Conservation (phyloP, 2,113 vertebrate species). For the Poeciliopsis retropinna region DNA sequence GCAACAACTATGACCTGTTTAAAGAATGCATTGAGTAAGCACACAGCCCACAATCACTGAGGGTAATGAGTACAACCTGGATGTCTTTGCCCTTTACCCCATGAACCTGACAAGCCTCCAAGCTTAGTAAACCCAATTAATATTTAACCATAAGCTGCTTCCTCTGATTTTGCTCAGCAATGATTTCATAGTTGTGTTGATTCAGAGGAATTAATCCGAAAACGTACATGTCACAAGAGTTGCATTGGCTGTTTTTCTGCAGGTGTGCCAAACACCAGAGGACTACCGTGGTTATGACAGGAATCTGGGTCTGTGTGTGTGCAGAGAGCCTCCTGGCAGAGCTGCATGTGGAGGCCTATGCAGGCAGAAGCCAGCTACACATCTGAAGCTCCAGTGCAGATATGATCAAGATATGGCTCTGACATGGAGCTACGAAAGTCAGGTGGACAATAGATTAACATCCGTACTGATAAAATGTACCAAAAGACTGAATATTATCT, state of each 20-base stretch:
- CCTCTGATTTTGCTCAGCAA: conserved; percentile 6
- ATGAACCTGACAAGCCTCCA: conserved; percentile 37
- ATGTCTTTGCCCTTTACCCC: conserved; percentile 54
- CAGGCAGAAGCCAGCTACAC: conserved; percentile 39
- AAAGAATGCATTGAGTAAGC: conserved; percentile 36
- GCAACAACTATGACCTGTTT: conserved; percentile 34
- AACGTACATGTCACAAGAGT: not conserved
- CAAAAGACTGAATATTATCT: not conserved
- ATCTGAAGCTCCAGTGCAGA: conserved; percentile 78
- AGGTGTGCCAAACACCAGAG: conserved; percentile 84
- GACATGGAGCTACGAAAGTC: conserved; percentile 61
- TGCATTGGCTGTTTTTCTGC: conserved; percentile 11
- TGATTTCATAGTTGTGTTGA: conserved; percentile 7
- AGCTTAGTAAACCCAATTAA: conserved; percentile 32
- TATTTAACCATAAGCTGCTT: conserved; percentile 43
- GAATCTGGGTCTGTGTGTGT: conserved; percentile 87
- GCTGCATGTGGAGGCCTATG: conserved; percentile 75
- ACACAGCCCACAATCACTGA: conserved; percentile 4
- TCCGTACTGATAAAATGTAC: not conserved
- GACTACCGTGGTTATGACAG: conserved; percentile 84
- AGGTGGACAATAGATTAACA: conserved; percentile 73
- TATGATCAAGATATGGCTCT: conserved; percentile 68
- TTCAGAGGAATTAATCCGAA: not conserved
- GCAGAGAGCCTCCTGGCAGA: conserved; percentile 70
- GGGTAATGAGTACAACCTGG: conserved; percentile 38